Percentiles rank a stretch among this genome's conserved stretches.
These are phyloP conservation scores for Sprattus sprattus DNA, from an alignment of 2,113 vertebrate genomes.

Conservation along the genomic window DNA sequence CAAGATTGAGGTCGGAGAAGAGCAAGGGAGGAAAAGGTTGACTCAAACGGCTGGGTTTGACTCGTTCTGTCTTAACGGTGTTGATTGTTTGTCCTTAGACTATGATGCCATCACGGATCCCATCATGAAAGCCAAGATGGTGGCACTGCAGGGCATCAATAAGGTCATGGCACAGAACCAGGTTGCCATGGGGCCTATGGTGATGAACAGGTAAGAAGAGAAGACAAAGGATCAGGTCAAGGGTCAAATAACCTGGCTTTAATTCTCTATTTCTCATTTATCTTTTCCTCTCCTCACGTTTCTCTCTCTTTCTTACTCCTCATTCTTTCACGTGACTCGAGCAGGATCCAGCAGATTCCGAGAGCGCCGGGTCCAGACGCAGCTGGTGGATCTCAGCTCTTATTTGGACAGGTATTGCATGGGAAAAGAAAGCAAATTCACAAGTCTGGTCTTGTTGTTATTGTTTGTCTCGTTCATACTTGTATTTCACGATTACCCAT, in stretches of 20 bases:
- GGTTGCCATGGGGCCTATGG: slow-evolving; percentile 85
- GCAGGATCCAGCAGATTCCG: slow-evolving; percentile 79
- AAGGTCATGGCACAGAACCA: slow-evolving; percentile 94
- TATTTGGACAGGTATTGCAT: slow-evolving; percentile 73
- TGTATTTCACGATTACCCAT: not conserved
- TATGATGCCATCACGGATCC: slow-evolving; percentile 94
- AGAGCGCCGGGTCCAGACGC: slow-evolving; percentile 66
- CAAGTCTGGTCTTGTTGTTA: not conserved
- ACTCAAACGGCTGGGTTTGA: not conserved
- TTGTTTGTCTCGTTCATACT: not conserved
- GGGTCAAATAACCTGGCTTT: not conserved
- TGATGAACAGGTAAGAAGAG: slow-evolving; percentile 84
- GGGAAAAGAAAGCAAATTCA: not conserved
- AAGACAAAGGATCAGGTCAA: not conserved
- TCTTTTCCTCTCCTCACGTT: not conserved
- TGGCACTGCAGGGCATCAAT: slow-evolving; percentile 96
- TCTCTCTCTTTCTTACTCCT: not conserved
- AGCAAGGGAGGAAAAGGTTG: not conserved
- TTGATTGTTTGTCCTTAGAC: slow-evolving; percentile 67
- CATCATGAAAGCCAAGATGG: slow-evolving; percentile 99
- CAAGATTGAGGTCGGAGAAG: not conserved
- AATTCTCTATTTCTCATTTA: not conserved
- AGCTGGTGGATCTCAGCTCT: slow-evolving; percentile 69
- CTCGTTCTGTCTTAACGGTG: not conserved
- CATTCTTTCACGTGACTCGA: slow-evolving; percentile 12